Conservation (phyloP, 2,888 invertebrate genomes). For the Calephelis perditalis region DNA sequence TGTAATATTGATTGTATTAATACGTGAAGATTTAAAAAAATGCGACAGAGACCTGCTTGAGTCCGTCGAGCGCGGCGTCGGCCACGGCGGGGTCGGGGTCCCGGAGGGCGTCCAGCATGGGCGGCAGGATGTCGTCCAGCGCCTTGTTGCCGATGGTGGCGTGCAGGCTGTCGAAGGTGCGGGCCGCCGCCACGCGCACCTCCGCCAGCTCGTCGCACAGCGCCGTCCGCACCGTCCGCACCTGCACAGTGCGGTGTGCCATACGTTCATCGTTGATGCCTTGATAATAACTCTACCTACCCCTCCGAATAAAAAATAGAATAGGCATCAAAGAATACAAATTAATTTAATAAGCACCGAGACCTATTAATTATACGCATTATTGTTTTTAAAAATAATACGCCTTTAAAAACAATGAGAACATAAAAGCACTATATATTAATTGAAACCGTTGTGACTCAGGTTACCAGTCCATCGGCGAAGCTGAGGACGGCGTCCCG, state of each 20-base stretch:
- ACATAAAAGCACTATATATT: neutral
- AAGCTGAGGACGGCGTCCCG: conserved; percentile 93
- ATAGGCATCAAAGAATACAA: no score
- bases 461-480: conserved; percentile 56
- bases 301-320: no score
- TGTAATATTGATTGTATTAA: no score
- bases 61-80: conserved; percentile 95
- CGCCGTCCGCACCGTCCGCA: conserved; percentile 95
- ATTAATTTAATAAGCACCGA: no score
- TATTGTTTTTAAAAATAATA: no score
- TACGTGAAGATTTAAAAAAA: no score
- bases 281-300: no score
- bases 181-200: conserved; percentile 95
- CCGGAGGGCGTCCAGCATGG: conserved; percentile 87
- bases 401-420: neutral
- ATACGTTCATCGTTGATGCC: no score
- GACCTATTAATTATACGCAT: no score
- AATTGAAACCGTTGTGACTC: neutral
- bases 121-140: conserved; percentile 96
- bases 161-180: conserved; percentile 97
- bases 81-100: conserved; percentile 88
- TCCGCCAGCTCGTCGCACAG: conserved; percentile 95
- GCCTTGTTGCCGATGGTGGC: conserved; percentile 95
- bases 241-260: conserved; percentile 30
- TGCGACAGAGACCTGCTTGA: conserved; percentile 81